These are phyloP conservation scores for Cryptomyrus ogoouensis DNA, from an alignment of 2,113 vertebrate species.

Conservation along the genomic window DNA sequence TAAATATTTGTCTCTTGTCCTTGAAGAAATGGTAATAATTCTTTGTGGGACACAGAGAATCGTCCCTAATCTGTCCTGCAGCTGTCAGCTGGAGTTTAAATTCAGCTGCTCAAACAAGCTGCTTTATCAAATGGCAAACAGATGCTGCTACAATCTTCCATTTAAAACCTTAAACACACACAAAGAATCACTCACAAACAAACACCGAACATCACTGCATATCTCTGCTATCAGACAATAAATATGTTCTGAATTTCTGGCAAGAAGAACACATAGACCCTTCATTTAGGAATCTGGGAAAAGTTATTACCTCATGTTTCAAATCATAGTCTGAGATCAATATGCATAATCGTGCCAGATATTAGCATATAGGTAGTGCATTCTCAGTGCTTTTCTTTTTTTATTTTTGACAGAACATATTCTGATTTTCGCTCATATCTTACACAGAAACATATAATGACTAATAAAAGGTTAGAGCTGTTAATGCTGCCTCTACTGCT, in stretches of 20 bases:
- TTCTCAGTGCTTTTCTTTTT: background rate
- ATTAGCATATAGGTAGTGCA: background rate
- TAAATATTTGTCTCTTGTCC: background rate
- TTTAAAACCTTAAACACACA: background rate
- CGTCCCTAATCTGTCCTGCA: conserved; percentile 15
- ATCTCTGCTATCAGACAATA: background rate
- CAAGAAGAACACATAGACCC: background rate
- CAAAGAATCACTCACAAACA: background rate
- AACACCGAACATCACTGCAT: background rate
- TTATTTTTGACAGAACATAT: background rate
- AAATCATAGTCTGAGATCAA: conserved; percentile 3
- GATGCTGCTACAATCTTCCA: conserved; percentile 3
- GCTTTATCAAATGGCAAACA: conserved; percentile 25
- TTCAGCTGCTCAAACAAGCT: background rate
- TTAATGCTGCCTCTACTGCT: background rate
- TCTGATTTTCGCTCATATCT: background rate
- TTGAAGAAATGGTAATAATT: conserved; percentile 16
- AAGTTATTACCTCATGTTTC: background rate
- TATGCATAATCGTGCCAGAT: background rate
- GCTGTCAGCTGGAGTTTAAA: conserved; percentile 22
- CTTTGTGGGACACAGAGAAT: background rate
- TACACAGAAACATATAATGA: background rate
- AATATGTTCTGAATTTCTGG: background rate
- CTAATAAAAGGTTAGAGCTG: background rate
- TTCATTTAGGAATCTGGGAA: background rate